Percentiles rank a stretch among this genome's conserved stretches.
Evolutionary conservation across 2,888 invertebrate species (phyloP).

Genomic region (Panopea generosa): DNA sequence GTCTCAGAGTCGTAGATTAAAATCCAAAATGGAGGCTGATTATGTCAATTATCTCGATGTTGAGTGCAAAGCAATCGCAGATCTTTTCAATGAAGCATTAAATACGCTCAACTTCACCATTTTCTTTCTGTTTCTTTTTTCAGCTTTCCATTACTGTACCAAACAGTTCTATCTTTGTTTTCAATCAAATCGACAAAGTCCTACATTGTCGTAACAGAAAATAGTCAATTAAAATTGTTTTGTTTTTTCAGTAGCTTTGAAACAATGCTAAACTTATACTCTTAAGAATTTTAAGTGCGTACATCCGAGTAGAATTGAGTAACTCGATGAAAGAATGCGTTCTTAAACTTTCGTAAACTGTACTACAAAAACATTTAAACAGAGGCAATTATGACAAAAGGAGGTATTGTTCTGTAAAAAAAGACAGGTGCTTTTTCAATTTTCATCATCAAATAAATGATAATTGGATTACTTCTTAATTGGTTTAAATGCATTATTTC

Average conservation of each 20-base stretch:
- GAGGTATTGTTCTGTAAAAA: too few relatives aligned
- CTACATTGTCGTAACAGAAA: too few relatives aligned
- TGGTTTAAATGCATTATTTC: too few relatives aligned
- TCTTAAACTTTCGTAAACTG: too few relatives aligned
- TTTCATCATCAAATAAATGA: too few relatives aligned
- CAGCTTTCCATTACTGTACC: neutral
- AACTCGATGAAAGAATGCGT: too few relatives aligned
- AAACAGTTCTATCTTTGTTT: too few relatives aligned
- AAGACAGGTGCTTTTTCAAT: too few relatives aligned
- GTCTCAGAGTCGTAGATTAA: conserved; percentile 32
- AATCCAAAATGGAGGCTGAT: conserved; percentile 23
- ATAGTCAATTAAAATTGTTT: conserved; percentile 2
- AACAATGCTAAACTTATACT: conserved; percentile 21
- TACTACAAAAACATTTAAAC: too few relatives aligned
- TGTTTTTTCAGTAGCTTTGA: neutral
- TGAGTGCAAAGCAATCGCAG: conserved; percentile 20
- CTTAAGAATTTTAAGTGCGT: conserved; percentile 11
- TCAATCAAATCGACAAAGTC: too few relatives aligned
- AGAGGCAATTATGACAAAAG: too few relatives aligned
- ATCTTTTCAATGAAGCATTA: neutral
- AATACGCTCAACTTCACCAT: neutral
- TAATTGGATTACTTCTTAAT: too few relatives aligned
- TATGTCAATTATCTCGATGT: conserved; percentile 38
- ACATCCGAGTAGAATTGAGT: conserved; percentile 8
- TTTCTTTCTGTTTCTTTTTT: neutral